Percentiles rank a stretch among this genome's conserved stretches.
These are phyloP conservation scores for Cynaeus angustus DNA, from an alignment of 2,888 invertebrate species.

Conservation along the genomic window DNA sequence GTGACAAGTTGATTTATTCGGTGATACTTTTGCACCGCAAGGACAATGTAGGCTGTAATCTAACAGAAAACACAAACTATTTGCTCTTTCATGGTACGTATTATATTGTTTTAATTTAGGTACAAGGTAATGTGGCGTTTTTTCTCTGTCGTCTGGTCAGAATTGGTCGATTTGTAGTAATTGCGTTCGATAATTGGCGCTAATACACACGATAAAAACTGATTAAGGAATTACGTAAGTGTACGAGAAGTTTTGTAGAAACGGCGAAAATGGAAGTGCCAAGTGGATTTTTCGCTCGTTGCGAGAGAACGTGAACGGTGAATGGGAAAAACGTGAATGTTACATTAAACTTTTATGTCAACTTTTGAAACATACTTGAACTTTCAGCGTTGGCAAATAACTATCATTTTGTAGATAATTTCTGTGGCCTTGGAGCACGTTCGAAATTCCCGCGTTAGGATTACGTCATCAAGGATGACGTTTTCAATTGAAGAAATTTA, in stretches of 20 bases:
- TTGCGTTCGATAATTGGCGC: constrained; percentile 31
- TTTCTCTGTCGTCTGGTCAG: too few species aligned
- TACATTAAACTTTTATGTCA: constrained; percentile 52
- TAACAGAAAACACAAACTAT: constrained; percentile 29
- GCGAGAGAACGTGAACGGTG: constrained; percentile 47
- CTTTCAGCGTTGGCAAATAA: constrained; percentile 51
- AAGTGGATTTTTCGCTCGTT: constrained; percentile 23
- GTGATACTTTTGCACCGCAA: constrained; percentile 40
- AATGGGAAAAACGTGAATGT: constrained; percentile 52
- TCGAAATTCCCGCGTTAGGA: constrained; percentile 21
- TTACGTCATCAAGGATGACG: constrained; percentile 4
- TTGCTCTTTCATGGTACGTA: constrained; percentile 25
- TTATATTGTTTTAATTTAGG: constrained; percentile 25
- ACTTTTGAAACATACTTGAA: constrained; percentile 52
- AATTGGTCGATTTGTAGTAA: too few species aligned
- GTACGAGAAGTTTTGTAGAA: not conserved
- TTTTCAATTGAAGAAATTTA: not conserved
- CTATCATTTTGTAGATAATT: constrained; percentile 49
- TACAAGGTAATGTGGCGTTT: too few species aligned
- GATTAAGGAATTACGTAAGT: constrained; percentile 24
- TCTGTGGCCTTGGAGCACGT: constrained; percentile 32
- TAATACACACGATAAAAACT: constrained; percentile 40
- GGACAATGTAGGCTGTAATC: constrained; percentile 45
- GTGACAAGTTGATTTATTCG: constrained; percentile 45
- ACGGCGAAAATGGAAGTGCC: constrained; percentile 27